Conservation (phyloP, 1,140 invertebrate species). For the Drosophila mayri region DNA sequence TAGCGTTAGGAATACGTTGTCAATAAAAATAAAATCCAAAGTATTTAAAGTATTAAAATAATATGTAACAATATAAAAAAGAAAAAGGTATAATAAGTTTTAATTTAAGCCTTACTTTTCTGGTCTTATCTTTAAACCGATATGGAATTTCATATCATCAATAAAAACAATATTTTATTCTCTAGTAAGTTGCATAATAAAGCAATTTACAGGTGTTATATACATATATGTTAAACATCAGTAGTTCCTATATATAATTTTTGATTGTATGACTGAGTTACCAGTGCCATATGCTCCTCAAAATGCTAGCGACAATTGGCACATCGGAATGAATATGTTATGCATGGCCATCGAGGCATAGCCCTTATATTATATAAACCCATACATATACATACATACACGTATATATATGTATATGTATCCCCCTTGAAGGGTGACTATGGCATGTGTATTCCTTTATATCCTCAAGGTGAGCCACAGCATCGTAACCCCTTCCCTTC, state of each 20-base stretch:
- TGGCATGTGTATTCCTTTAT: background rate
- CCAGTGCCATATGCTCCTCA: background rate
- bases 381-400: background rate
- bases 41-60: no score
- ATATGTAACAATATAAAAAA: background rate
- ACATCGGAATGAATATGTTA: slow-evolving; percentile 43
- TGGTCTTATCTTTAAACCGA: background rate
- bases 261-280: background rate
- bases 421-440: background rate
- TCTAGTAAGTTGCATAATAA: background rate
- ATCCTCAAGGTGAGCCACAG: slow-evolving; percentile 15
- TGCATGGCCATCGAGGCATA: slow-evolving; percentile 29
- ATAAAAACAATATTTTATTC: background rate
- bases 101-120: no score
- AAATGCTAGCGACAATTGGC: slow-evolving; percentile 26
- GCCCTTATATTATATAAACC: background rate
- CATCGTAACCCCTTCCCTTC: background rate
- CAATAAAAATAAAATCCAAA: no score
- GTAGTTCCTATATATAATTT: background rate
- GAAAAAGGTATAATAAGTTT: background rate
- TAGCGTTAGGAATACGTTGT: no score
- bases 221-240: background rate
- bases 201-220: background rate
- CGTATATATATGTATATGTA: background rate
- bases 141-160: background rate